A percentile compares a stretch with the other conserved stretches of the same genome.
These are phyloP conservation scores for Porites australiensis DNA, from an alignment of 64 coral and sea anemone species.

Conservation along the genomic window DNA sequence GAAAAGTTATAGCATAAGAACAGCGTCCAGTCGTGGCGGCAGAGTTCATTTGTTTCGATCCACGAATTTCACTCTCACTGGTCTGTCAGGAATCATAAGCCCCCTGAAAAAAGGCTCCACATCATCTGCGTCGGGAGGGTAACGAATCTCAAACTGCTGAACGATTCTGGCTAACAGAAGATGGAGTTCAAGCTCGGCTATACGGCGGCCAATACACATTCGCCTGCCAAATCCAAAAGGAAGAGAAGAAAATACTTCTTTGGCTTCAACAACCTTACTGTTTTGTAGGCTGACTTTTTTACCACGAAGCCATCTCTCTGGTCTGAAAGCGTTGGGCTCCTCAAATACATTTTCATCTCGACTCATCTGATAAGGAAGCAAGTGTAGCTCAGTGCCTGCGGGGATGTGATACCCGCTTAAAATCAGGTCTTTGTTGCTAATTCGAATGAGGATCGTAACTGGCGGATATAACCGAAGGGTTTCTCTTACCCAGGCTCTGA, in stretches of 20 bases:
- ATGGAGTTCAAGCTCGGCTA: slow-evolving; percentile 64
- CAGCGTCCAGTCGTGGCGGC: too few species aligned
- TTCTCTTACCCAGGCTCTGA: slow-evolving; percentile 52
- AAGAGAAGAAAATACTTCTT: slow-evolving; percentile 39
- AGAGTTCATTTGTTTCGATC: background rate
- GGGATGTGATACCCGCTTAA: slow-evolving; percentile 39
- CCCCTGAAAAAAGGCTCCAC: slow-evolving; percentile 18
- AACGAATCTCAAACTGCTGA: slow-evolving; percentile 16
- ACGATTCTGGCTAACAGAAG: slow-evolving; percentile 43
- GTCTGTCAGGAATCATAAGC: slow-evolving; percentile 21
- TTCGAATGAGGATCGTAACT: slow-evolving; percentile 1
- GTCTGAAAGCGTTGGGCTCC: slow-evolving; percentile 31
- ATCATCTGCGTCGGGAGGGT: slow-evolving; percentile 38
- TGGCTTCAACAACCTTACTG: background rate
- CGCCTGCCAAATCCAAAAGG: slow-evolving; percentile 62
- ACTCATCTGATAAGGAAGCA: background rate
- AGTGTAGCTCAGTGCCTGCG: background rate
- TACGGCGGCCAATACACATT: slow-evolving; percentile 61
- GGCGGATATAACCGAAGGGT: slow-evolving; percentile 61
- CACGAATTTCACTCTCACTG: slow-evolving; percentile 44
- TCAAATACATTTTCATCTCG: slow-evolving; percentile 33
- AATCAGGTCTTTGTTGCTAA: background rate
- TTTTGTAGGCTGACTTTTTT: slow-evolving; percentile 12
- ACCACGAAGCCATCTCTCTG: slow-evolving; percentile 42
- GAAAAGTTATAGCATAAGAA: too few species aligned